phyloP scores from a whole-genome alignment of 2,113 vertebrate genomes.

The Tyrannus savana region DNA sequence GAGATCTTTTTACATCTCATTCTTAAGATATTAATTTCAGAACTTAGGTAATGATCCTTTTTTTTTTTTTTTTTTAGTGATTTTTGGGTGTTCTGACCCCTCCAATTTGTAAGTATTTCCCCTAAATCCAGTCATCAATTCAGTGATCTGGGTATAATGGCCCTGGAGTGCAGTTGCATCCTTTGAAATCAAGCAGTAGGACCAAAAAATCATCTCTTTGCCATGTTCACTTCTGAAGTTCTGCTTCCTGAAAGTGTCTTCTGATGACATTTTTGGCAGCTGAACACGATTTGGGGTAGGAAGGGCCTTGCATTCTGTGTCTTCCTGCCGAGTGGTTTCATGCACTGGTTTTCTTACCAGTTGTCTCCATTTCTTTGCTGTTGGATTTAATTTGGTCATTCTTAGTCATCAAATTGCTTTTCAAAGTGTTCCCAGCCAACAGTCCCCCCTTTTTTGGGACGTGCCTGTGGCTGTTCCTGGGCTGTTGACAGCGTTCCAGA shows the following conservation, averaged over 20 bases:
- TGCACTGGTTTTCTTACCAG: not conserved
- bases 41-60: not conserved
- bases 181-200: not conserved
- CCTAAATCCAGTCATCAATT: not conserved
- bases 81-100: not conserved
- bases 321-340: not conserved
- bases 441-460: fast-evolving
- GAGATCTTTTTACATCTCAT: not conserved
- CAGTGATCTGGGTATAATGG: not conserved
- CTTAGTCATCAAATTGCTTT: not conserved
- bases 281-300: not conserved
- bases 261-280: not conserved
- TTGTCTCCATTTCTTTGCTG: not conserved
- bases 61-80: not conserved
- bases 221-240: not conserved
- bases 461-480: not conserved
- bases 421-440: fast-evolving
- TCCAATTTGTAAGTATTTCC: not conserved
- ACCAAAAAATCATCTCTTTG: not conserved
- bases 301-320: not conserved
- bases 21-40: not conserved
- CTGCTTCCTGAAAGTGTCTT: not conserved
- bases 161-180: not conserved
- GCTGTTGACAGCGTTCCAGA: not conserved
- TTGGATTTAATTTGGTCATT: not conserved